Evolutionary conservation across 2,113 vertebrate genomes (phyloP), one percentile per base, ranked within the genome.

Genomic region (Fregetta grallaria): DNA sequence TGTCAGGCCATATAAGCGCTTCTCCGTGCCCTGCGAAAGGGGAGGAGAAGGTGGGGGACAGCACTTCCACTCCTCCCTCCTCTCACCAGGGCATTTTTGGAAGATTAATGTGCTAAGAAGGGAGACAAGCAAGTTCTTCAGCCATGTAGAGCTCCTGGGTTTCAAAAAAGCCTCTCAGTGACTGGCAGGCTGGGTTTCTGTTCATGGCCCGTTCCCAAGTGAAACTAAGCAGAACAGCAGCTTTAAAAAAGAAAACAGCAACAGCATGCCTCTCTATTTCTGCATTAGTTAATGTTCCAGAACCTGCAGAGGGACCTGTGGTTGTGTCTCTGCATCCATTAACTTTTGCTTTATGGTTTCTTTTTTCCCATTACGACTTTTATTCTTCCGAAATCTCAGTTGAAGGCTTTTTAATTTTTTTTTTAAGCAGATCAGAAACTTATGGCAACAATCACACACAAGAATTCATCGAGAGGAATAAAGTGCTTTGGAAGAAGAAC

Each of bases 1-100:
- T 7, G 22, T 8, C 5, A 2, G 66, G 76, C 49, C 11, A 1
- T 3, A 1, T 3, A 29, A 34, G 21, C 1, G 23, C 4, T 16
- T 16, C 21, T 6, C 62, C 2, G 47, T 10, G 62, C 20, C 52
- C 58, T 8, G 45, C 29, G n/a, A 13, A 42, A 45, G 36, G 22
- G 63, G 20, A 86, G 52, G 59, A 36, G 58, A 27, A 62, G 40
- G 29, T 9, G 42, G 30, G 72, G 40, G 49, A 29, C 38, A 11
- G 50, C 25, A 4, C 45, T 50, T 36, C 63, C 53, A 27, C 4
- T 19, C 42, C 91, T 12, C 17, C 23, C 49, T 20, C 29, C 47
- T 26, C 45, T 68, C 20, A 6, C 34, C 36, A 7, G 19, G 15
- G 47, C 13, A 3, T 4, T 3, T 6, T 3, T 6, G 13, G 6